Conservation (phyloP, 2,113 vertebrate genomes). For the Misgurnus mizolepis region DNA sequence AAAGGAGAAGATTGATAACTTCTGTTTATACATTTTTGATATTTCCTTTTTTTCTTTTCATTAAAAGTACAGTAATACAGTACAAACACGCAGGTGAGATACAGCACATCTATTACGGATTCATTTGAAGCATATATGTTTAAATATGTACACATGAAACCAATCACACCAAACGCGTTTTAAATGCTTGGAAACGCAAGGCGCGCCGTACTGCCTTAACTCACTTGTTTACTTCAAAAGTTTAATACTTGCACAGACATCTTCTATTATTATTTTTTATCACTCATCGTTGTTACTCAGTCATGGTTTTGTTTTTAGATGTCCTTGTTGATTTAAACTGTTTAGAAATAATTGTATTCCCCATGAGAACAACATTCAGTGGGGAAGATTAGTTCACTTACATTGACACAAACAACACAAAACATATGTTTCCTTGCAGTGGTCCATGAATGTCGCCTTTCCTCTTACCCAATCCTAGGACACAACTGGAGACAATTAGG, state of each 20-base stretch:
- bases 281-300: neutral
- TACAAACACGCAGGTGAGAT: too few species aligned
- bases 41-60: too few species aligned
- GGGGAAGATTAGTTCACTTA: conserved; percentile 22
- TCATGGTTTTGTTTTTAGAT: conserved; percentile 25
- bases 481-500: conserved; percentile 47
- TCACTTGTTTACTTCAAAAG: neutral
- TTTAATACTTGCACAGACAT: neutral
- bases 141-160: neutral
- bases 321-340: conserved; percentile 21
- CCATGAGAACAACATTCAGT: conserved; percentile 1
- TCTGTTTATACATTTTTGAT: too few species aligned
- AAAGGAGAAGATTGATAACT: too few species aligned
- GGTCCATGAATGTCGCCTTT: conserved; percentile 8
- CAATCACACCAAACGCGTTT: too few species aligned
- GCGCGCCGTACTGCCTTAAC: too few species aligned
- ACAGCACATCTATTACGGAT: too few species aligned
- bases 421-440: conserved; percentile 39
- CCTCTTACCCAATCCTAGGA: conserved; percentile 19
- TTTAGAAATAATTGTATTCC: conserved; percentile 10
- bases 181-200: too few species aligned
- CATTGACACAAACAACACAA: conserved; percentile 28
- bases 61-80: too few species aligned
- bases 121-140: too few species aligned
- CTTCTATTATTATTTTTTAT: neutral